Percentiles rank a stretch among this genome's conserved stretches.
phyloP scores from a whole-genome alignment of 2,888 invertebrate genomes.

The Carabus problematicus region DNA sequence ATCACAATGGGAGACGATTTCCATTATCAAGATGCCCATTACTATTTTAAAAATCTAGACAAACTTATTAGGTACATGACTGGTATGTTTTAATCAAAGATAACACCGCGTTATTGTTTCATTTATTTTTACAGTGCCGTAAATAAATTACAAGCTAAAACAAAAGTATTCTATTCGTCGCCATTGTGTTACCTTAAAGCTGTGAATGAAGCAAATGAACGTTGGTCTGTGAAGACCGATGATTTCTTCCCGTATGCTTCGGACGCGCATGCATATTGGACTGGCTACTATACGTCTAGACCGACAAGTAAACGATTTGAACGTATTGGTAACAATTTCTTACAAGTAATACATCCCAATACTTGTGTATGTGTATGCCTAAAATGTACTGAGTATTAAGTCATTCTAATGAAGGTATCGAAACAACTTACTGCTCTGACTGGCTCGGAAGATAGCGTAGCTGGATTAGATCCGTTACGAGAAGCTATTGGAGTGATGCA shows the following conservation, averaged over 20 bases:
- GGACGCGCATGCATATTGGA: slow-evolving; percentile 73
- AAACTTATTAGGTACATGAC: slow-evolving; percentile 49
- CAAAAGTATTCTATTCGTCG: slow-evolving; percentile 83
- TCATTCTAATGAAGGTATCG: slow-evolving; percentile 63
- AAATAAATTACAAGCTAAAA: slow-evolving; percentile 65
- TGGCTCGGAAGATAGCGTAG: slow-evolving; percentile 59
- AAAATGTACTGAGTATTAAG: slow-evolving; percentile 23
- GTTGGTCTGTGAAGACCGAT: slow-evolving; percentile 61
- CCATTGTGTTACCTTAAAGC: slow-evolving; percentile 82
- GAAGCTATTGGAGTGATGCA: slow-evolving; percentile 84
- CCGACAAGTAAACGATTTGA: slow-evolving; percentile 65
- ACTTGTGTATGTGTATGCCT: background rate
- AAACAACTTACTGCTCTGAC: slow-evolving; percentile 73
- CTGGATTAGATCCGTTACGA: slow-evolving; percentile 65
- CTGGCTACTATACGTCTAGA: slow-evolving; percentile 71
- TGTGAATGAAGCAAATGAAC: slow-evolving; percentile 60
- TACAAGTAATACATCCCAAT: slow-evolving; percentile 61
- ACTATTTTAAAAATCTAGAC: slow-evolving; percentile 65
- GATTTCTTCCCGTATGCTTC: slow-evolving; percentile 75
- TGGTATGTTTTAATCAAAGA: background rate
- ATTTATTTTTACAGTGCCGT: slow-evolving; percentile 62
- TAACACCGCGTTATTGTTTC: background rate
- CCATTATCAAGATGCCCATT: slow-evolving; percentile 69
- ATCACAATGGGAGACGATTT: slow-evolving; percentile 94
- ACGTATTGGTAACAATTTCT: slow-evolving; percentile 61